phyloP scores from a whole-genome alignment of 1,140 invertebrate genomes.

The Potamilus streckersoni region DNA sequence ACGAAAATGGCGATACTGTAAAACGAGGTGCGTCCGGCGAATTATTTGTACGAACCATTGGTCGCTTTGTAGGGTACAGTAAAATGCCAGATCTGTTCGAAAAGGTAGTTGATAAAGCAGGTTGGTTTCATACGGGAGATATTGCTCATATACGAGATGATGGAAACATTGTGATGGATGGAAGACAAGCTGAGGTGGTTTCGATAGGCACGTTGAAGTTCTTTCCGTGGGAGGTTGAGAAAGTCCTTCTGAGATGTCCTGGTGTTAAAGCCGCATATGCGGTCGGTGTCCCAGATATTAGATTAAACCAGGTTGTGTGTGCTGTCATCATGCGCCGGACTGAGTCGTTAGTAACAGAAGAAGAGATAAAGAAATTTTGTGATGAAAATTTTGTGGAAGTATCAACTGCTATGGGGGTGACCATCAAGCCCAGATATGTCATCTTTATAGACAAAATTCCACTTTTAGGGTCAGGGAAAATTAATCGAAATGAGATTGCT shows the following conservation, averaged over 20 bases:
- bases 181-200: conserved; percentile 13
- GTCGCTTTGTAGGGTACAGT: conserved; percentile 3
- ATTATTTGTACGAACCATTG: conserved; percentile 5
- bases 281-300: conserved; percentile 18
- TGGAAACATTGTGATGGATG: conserved; percentile 13
- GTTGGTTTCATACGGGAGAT: conserved; percentile 29
- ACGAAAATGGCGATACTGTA: conserved; percentile 11
- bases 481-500: no score
- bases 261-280: conserved; percentile 5
- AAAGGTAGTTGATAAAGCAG: conserved; percentile 11
- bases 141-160: conserved; percentile 14
- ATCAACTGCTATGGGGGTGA: no score
- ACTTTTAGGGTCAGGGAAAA: no score
- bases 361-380: no score
- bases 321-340: conserved; percentile 17
- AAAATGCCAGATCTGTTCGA: conserved; percentile 2
- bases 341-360: conserved; percentile 1
- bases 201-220: conserved; percentile 5
- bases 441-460: no score
- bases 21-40: conserved; percentile 16
- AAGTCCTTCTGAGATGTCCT: neutral
- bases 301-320: conserved; percentile 17
- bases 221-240: conserved; percentile 23
- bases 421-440: no score
- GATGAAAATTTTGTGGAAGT: no score